A percentile compares a stretch with the other conserved stretches of the same genome.
These are phyloP conservation scores for Cheracebus regulus DNA, from an alignment of 2,797 vertebrate species.

Conservation along the genomic window DNA sequence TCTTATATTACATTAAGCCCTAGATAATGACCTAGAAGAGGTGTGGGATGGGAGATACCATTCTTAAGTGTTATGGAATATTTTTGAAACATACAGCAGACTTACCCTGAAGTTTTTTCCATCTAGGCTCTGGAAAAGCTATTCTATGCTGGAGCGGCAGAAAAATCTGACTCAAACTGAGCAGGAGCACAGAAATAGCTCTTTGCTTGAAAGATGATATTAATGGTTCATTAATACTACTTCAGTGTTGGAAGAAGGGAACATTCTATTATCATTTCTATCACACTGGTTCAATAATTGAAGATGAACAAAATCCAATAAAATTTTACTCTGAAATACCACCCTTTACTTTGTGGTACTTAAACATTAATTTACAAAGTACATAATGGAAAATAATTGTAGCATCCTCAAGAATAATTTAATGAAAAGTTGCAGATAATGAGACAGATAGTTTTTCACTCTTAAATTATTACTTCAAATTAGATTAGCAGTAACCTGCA, in stretches of 20 bases:
- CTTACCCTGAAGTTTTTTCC: background rate
- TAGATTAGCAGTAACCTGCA: conserved; percentile 45
- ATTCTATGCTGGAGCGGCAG: background rate
- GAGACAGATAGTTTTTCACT: background rate
- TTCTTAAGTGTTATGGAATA: background rate
- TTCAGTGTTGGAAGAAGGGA: background rate
- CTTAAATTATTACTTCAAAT: conserved; percentile 34
- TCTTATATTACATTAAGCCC: background rate
- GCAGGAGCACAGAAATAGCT: background rate
- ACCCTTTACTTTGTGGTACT: background rate
- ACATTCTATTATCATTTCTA: conserved; percentile 10
- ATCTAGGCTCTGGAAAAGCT: background rate
- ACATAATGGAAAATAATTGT: conserved; percentile 47
- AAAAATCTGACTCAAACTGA: background rate
- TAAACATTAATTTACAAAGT: conserved; percentile 46
- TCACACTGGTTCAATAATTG: background rate
- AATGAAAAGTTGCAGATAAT: conserved; percentile 27
- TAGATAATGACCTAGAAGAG: background rate
- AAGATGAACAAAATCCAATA: conserved; percentile 52
- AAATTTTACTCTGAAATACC: conserved; percentile 24
- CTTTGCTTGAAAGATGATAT: background rate
- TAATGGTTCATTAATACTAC: background rate
- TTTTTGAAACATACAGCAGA: background rate
- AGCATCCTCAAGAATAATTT: conserved; percentile 29
- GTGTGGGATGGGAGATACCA: no score